phyloP scores from a whole-genome alignment of 2,113 vertebrate species.

The Percina caprodes region DNA sequence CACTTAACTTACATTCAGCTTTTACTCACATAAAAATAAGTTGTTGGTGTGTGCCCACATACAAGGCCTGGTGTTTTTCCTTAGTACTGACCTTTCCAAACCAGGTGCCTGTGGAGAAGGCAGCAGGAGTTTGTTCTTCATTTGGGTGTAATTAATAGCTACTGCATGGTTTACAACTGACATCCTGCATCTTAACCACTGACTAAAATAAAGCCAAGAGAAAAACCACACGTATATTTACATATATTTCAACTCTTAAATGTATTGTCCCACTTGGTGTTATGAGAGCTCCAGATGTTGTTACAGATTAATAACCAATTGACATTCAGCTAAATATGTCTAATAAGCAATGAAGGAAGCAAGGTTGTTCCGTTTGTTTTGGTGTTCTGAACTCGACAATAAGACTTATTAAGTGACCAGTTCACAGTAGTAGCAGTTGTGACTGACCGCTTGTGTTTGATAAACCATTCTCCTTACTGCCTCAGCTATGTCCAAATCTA shows the following conservation, averaged over 20 bases:
- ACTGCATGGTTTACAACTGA: background rate
- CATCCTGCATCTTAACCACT: conserved; percentile 5
- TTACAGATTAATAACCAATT: background rate
- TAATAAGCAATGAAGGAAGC: background rate
- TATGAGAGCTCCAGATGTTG: background rate
- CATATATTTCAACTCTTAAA: background rate
- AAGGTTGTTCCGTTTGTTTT: no score
- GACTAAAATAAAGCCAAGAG: conserved; percentile 12
- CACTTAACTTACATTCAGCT: background rate
- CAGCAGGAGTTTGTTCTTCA: conserved; percentile 16
- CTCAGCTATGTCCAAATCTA: background rate
- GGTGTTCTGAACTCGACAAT: background rate
- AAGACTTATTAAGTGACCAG: background rate
- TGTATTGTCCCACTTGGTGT: background rate
- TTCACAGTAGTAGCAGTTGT: background rate
- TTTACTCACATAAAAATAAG: no score
- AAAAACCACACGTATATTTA: background rate
- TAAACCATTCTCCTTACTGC: background rate
- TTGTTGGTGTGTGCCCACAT: background rate
- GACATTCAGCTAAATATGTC: background rate
- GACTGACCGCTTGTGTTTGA: background rate
- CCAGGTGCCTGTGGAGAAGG: conserved; percentile 24
- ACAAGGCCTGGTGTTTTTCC: background rate
- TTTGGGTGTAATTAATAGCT: conserved; percentile 32
- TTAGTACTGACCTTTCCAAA: conserved; percentile 42